A percentile compares a stretch with the other conserved stretches of the same genome.
phyloP scores from a whole-genome alignment of 2,113 vertebrate genomes.

The Eurypyga helias region DNA sequence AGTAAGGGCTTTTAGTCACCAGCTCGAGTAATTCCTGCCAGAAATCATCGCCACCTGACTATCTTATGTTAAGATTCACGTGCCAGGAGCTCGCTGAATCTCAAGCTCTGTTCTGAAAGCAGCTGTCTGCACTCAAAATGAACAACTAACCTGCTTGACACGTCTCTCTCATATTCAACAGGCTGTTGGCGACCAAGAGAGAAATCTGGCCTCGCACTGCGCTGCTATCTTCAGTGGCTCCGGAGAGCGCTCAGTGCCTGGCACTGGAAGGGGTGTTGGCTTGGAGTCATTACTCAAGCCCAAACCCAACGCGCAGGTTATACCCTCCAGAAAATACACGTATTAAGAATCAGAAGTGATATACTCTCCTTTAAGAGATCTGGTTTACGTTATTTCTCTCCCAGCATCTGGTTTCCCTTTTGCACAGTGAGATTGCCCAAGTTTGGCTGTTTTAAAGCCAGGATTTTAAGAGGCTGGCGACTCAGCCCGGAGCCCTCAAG shows the following conservation, averaged over 20 bases:
- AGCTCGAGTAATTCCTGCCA: neutral
- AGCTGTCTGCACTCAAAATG: neutral
- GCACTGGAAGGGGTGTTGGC: accelerated
- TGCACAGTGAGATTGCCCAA: constrained; percentile 32
- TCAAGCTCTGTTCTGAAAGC: neutral
- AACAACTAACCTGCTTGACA: neutral
- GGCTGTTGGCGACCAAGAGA: accelerated
- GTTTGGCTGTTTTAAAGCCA: neutral
- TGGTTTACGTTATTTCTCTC: neutral
- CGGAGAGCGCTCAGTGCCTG: neutral
- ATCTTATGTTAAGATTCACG: accelerated
- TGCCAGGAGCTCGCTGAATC: neutral
- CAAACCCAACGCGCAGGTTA: neutral
- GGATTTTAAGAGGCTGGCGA: neutral
- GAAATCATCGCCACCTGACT: neutral
- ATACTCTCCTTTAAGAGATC: neutral
- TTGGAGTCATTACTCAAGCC: neutral
- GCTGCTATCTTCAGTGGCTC: neutral
- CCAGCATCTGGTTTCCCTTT: constrained; percentile 37
- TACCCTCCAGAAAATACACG: neutral
- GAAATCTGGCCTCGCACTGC: neutral
- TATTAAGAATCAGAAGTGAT: neutral
- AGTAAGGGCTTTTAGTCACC: neutral
- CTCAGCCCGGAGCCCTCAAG: neutral
- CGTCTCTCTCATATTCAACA: neutral